These are phyloP conservation scores for Pachypeltis micranthus DNA, from an alignment of 1,140 invertebrate genomes.

Conservation along the genomic window DNA sequence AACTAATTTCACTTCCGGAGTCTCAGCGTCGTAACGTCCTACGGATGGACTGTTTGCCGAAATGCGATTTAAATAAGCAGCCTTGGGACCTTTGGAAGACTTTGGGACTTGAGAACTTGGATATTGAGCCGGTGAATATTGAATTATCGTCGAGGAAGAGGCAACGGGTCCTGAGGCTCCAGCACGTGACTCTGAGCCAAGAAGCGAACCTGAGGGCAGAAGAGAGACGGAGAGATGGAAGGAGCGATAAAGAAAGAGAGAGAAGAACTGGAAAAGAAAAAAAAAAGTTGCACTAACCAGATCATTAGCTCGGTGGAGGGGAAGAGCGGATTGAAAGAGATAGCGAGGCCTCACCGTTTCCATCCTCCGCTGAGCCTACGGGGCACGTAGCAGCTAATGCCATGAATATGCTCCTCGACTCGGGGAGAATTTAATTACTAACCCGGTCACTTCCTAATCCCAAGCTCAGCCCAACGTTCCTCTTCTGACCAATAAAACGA, in stretches of 20 bases:
- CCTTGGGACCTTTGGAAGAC: no score
- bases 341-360: background rate
- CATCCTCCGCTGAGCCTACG: background rate
- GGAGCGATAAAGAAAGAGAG: no score
- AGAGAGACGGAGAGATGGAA: background rate
- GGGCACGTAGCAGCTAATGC: slow-evolving; percentile 5
- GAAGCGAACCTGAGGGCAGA: background rate
- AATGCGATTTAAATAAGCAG: no score
- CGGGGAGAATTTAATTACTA: slow-evolving; percentile 3
- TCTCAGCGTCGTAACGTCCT: no score
- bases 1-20: no score
- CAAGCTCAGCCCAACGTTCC: background rate
- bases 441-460: slow-evolving; percentile 2
- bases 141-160: background rate
- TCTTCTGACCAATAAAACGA: background rate
- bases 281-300: slow-evolving; percentile 9
- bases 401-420: background rate
- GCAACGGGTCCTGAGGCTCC: background rate
- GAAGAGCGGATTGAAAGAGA: background rate
- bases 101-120: no score
- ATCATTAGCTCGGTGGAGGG: background rate
- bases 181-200: slow-evolving; percentile 9
- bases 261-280: no score
- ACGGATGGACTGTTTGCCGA: no score
- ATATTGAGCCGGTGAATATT: no score